These are phyloP conservation scores for Sebastolobus alascanus DNA, from an alignment of 2,797 vertebrate genomes.

Conservation along the genomic window DNA sequence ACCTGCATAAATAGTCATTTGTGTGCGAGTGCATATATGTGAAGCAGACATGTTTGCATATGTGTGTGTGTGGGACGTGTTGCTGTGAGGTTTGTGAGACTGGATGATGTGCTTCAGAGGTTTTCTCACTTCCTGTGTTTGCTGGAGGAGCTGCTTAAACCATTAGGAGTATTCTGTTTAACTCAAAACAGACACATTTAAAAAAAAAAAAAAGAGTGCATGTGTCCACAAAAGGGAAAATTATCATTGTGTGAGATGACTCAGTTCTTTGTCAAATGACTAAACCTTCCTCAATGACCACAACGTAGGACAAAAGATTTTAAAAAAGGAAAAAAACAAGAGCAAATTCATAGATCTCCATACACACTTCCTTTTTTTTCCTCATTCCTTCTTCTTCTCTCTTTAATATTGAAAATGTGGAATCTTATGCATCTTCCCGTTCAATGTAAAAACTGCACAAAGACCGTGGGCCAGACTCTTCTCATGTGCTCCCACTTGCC, in stretches of 20 bases:
- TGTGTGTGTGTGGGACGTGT: constrained; percentile 27
- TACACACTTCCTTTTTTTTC: not conserved
- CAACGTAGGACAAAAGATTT: constrained; percentile 33
- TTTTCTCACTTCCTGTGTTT: constrained; percentile 48
- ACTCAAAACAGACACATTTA: constrained; percentile 59
- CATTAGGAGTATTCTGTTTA: constrained; percentile 86
- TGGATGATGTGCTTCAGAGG: constrained; percentile 28
- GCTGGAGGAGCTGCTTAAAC: constrained; percentile 78
- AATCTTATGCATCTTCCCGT: constrained; percentile 44
- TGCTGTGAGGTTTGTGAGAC: constrained; percentile 35
- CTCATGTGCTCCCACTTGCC: constrained; percentile 50
- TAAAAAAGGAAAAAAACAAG: not conserved
- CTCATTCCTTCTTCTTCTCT: not conserved
- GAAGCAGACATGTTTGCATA: constrained; percentile 4
- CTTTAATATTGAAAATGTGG: constrained; percentile 43
- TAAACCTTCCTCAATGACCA: constrained; percentile 20
- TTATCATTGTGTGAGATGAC: constrained; percentile 81
- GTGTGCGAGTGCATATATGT: constrained; percentile 21
- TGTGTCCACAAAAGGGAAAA: constrained; percentile 9
- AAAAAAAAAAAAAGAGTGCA: not conserved
- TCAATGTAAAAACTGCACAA: constrained; percentile 51
- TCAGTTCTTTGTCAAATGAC: constrained; percentile 54
- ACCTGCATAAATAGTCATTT: constrained; percentile 70
- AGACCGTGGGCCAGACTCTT: constrained; percentile 55
- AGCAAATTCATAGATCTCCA: not conserved